phyloP scores from a whole-genome alignment of 1,140 invertebrate species.

The Epicauta chinensis region DNA sequence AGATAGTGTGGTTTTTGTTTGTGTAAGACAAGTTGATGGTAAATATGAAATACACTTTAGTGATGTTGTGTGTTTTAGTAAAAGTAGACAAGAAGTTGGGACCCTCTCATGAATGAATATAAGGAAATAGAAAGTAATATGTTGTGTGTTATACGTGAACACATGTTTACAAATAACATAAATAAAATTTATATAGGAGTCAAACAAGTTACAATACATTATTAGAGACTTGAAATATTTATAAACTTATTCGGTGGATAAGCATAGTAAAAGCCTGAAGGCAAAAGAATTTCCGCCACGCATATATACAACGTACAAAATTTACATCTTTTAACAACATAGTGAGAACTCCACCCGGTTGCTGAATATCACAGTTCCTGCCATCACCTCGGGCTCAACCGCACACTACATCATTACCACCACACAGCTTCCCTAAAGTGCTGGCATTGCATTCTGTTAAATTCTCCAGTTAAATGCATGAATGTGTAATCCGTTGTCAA shows the following conservation, averaged over 20 bases:
- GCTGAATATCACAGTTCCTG: slow-evolving; percentile 24
- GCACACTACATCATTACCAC: slow-evolving; percentile 27
- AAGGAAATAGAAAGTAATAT: too few relatives aligned
- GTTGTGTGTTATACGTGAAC: slow-evolving; percentile 12
- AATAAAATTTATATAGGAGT: slow-evolving; percentile 14
- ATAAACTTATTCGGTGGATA: slow-evolving; percentile 16
- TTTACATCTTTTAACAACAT: slow-evolving; percentile 28
- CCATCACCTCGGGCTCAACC: slow-evolving; percentile 21
- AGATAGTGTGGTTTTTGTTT: too few relatives aligned
- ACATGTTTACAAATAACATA: slow-evolving; percentile 13
- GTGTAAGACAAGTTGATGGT: too few relatives aligned
- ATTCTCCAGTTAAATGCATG: slow-evolving; percentile 16
- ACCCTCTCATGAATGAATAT: too few relatives aligned
- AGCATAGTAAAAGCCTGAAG: slow-evolving; percentile 7
- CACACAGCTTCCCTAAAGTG: slow-evolving; percentile 19
- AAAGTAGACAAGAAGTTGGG: too few relatives aligned
- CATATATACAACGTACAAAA: slow-evolving; percentile 18
- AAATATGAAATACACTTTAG: too few relatives aligned
- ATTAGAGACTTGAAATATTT: slow-evolving; percentile 18
- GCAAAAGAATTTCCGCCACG: slow-evolving; percentile 17
- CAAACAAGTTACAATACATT: slow-evolving; percentile 17
- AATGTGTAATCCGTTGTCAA: slow-evolving; percentile 19
- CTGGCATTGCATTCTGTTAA: slow-evolving; percentile 19
- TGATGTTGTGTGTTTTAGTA: too few relatives aligned
- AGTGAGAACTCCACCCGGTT: slow-evolving; percentile 17